Base-by-base conservation (phyloP, 2,888 invertebrate genomes). In the Epirrita christyi region DNA sequence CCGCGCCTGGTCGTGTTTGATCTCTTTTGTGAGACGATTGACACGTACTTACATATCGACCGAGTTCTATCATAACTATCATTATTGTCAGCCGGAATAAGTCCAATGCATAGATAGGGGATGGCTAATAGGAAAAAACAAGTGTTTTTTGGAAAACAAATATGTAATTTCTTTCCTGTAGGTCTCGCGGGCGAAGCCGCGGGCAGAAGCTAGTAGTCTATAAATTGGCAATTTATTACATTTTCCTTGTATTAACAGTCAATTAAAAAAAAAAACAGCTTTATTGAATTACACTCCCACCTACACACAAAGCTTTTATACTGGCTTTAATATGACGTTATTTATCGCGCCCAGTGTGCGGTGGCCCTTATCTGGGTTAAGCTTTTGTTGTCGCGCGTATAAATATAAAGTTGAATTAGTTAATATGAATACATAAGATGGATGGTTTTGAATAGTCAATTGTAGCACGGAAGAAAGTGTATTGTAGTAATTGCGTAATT, bases 321-420 rank as follows among this genome's bases (percentile, higher is more conserved):
- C 81, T 66, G 69, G 65, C 78, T 82, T 83, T 86, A 86, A 87
- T 83, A 81, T 82, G 86, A 85, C 81, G 70, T 87, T 85, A 87
- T 88, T 88, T 87, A 88, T 86, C 76, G 75, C 75, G 61, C 75
- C 62, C 76, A 77, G 82, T 83, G 80, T 77, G 72, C 72, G 73
- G 68, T 63, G 76, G 71, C 76, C 84, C 83, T 86, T 85, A 85
- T 80, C 83, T 78, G 78, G 78, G 73, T 67, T 76, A 69, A 72
- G 73, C 71, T 79, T 21, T 83, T 85, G 82, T 84, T 77, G 75
- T 69, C 72, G 63, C 68, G 61, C 75, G 66, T 71, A 83, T 81
- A 81, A 80, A 82, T 81, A 83, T 78, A 71, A 70, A 66, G 68
- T 74, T 78, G 80, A 81, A 83, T 81, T 83, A 77, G 82, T 80